These are phyloP conservation scores for Sebastes baramenuke DNA, from an alignment of 2,797 vertebrate genomes.

Conservation along the genomic window DNA sequence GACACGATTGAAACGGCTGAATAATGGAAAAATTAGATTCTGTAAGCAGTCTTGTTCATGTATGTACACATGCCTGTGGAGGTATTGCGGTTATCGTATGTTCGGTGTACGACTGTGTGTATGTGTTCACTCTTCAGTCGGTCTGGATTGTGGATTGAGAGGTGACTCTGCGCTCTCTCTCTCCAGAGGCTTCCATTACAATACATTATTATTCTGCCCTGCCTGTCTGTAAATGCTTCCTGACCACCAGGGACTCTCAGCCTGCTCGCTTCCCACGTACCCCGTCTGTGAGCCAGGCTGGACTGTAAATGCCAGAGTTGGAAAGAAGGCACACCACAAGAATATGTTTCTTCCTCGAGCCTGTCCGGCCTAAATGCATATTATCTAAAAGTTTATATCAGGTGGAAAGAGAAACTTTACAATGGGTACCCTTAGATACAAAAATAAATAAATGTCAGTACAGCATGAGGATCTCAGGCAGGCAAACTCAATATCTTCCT, in stretches of 20 bases:
- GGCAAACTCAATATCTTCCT: too few relatives aligned
- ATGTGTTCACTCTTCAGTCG: constrained; percentile 5
- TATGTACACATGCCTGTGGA: not conserved
- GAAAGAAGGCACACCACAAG: constrained; percentile 45
- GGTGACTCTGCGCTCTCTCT: constrained; percentile 61
- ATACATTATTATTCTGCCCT: constrained; percentile 80
- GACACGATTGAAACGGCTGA: not conserved
- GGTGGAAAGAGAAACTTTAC: not conserved
- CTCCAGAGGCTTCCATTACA: constrained; percentile 67
- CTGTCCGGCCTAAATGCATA: constrained; percentile 28
- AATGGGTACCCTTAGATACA: not conserved
- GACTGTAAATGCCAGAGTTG: constrained; percentile 79
- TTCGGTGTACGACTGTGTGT: not conserved
- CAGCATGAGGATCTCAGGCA: not conserved
- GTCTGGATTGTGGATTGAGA: constrained; percentile 50
- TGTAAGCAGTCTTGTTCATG: not conserved
- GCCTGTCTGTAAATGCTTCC: constrained; percentile 76
- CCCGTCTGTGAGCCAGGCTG: constrained; percentile 68
- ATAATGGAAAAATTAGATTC: not conserved
- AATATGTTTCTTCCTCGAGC: constrained; percentile 48
- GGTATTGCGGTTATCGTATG: not conserved
- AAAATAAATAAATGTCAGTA: not conserved
- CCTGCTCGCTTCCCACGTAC: constrained; percentile 64
- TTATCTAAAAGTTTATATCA: constrained; percentile 34
- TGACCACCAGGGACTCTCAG: constrained; percentile 74